A percentile compares a stretch with the other conserved stretches of the same genome.
Evolutionary conservation across 2,888 invertebrate species (phyloP).

Genomic region (Anorthoa munda): DNA sequence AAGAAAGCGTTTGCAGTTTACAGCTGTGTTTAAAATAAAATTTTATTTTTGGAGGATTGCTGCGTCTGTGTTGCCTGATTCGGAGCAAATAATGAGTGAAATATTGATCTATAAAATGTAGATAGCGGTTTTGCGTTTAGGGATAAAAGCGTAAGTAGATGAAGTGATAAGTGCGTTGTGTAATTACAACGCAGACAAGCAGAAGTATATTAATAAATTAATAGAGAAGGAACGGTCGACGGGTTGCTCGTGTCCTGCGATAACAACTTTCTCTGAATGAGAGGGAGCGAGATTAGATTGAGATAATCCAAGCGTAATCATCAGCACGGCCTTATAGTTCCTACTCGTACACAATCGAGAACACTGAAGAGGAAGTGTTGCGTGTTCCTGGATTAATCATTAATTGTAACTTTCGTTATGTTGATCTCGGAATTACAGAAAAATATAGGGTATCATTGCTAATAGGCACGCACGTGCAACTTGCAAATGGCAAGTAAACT

Average conservation of each 20-base stretch:
- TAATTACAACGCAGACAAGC: slow-evolving; percentile 65
- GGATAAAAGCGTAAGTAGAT: slow-evolving; percentile 38
- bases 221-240: slow-evolving; percentile 58
- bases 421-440: slow-evolving; percentile 56
- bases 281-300: slow-evolving; percentile 81
- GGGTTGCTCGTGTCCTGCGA: slow-evolving; percentile 64
- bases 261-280: slow-evolving; percentile 84
- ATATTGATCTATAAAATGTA: slow-evolving; percentile 36
- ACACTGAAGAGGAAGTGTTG: slow-evolving; percentile 77
- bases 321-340: slow-evolving; percentile 82
- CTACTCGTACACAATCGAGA: slow-evolving; percentile 79
- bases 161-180: slow-evolving; percentile 60
- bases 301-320: slow-evolving; percentile 85
- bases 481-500: slow-evolving; percentile 17
- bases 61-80: slow-evolving; percentile 45
- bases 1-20: slow-evolving; percentile 55
- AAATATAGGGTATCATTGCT: slow-evolving; percentile 48
- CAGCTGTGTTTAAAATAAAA: slow-evolving; percentile 52
- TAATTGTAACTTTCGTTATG: slow-evolving; percentile 64
- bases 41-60: slow-evolving; percentile 60
- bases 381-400: slow-evolving; percentile 72
- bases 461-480: slow-evolving; percentile 18
- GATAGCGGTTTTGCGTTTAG: slow-evolving; percentile 21
- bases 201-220: slow-evolving; percentile 62
- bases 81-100: slow-evolving; percentile 55